Base-by-base conservation (phyloP, 2,888 invertebrate species). In the Sisyra nigra region DNA sequence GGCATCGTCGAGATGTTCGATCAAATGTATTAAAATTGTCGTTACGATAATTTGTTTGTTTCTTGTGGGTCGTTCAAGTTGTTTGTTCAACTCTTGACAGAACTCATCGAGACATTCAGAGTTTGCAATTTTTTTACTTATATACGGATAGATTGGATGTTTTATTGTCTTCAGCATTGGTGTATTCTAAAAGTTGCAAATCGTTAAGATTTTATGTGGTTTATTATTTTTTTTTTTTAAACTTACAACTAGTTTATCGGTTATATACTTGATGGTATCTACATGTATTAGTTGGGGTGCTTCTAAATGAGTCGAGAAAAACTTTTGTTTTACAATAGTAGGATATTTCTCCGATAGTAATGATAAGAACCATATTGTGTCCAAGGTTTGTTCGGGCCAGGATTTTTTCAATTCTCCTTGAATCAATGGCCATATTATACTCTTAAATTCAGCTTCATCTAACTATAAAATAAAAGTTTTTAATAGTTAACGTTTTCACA, bases 61-160 rank as follows among this genome's bases (percentile, higher is more conserved):
- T 54, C 65, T 66, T 30, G 67, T 69, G 55, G 71, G 63, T 63
- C 73, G 64, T 56, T 66, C 44, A 44, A 69, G 56, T 41, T 57
- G 57, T 19, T 61, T 53, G 44, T 74, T 69, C 30, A 69, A 65
- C 19, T 67, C 63, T 8, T 56, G 56, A 72, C 80, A 75, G 55
- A 81, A 78, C 36, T 65, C 49, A 34, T 59, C 50, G 5, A 76
- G 53, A 45, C 70, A 59, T 40, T 70, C 62, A 7, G 71, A 69
- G 44, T 62, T 61, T 1, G 68, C 67, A 39, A 80, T 58, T 49
- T 67, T 62, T 40, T 61, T 60, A 19, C 70, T 71, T 50, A 81
- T 69, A 48, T 68, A 58, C 50, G 74, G 70, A 56, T 74, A 78
- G 35, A 79, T 65, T 15, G 82, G 81, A 59, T 82, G 80, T 45